A percentile compares a stretch with the other conserved stretches of the same genome.
phyloP scores from a whole-genome alignment of 2,797 vertebrate genomes.

The Oreochromis grahami region DNA sequence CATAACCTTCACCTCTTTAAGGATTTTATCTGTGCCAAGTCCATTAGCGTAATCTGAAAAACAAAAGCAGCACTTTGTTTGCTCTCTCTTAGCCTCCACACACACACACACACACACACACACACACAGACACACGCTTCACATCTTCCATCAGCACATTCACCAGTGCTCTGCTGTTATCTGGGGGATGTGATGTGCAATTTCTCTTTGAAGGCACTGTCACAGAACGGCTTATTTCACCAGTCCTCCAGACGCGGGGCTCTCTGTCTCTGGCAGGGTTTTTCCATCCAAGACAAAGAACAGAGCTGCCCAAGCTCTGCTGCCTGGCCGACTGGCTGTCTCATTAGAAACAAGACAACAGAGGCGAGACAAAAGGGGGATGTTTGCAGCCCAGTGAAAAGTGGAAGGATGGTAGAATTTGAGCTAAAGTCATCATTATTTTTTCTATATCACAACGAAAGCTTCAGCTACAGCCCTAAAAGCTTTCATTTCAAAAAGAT shows the following conservation, averaged over 20 bases:
- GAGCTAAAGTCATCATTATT: not conserved
- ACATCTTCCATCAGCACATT: slow-evolving; percentile 65
- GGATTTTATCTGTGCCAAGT: slow-evolving; percentile 54
- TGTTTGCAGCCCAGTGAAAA: slow-evolving; percentile 9
- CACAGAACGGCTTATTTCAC: slow-evolving; percentile 68
- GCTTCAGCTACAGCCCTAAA: not conserved
- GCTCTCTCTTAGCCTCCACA: not conserved
- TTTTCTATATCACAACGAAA: not conserved
- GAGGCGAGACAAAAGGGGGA: slow-evolving; percentile 29
- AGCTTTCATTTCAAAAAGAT: not conserved
- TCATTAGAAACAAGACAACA: slow-evolving; percentile 55
- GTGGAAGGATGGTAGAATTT: not conserved
- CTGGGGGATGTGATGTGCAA: slow-evolving; percentile 63
- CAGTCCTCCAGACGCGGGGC: slow-evolving; percentile 57
- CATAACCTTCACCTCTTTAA: slow-evolving; percentile 51
- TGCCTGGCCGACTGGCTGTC: slow-evolving; percentile 39
- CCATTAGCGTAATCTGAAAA: slow-evolving; percentile 72
- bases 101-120: not conserved
- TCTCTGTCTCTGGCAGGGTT: slow-evolving; percentile 55
- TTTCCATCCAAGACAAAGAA: slow-evolving; percentile 66
- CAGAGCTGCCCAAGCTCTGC: slow-evolving; percentile 44
- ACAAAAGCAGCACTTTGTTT: slow-evolving; percentile 60
- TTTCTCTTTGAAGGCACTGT: slow-evolving; percentile 68
- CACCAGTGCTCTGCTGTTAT: slow-evolving; percentile 61
- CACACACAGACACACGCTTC: not conserved